phyloP scores from a whole-genome alignment of 2,888 invertebrate genomes.

The Incurvaria masculella region DNA sequence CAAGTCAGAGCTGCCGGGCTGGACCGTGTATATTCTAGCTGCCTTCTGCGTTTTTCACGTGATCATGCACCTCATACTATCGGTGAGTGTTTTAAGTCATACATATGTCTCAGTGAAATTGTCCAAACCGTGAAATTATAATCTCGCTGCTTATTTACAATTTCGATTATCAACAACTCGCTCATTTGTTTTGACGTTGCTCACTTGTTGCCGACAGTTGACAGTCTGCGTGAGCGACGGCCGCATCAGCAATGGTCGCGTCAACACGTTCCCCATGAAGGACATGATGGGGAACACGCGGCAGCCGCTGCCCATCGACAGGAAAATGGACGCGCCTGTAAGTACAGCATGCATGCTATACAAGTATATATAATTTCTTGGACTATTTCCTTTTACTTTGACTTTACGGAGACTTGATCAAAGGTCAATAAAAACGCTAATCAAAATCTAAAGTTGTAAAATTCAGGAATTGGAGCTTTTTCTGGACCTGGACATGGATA shows the following conservation, averaged over 20 bases:
- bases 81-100: slow-evolving; percentile 75
- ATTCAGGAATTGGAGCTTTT: too few species aligned
- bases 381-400: too few species aligned
- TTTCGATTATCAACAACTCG: background rate
- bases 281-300: slow-evolving; percentile 66
- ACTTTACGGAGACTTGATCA: too few species aligned
- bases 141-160: too few species aligned
- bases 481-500: too few species aligned
- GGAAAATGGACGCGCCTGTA: slow-evolving; percentile 77
- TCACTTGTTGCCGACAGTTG: slow-evolving; percentile 60
- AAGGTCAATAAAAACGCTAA: too few species aligned
- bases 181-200: background rate
- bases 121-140: too few species aligned
- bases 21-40: slow-evolving; percentile 86
- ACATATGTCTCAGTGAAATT: background rate
- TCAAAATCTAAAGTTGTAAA: too few species aligned
- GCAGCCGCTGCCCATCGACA: slow-evolving; percentile 64
- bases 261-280: slow-evolving; percentile 84
- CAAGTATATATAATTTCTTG: too few species aligned
- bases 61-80: slow-evolving; percentile 78
- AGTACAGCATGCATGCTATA: slow-evolving; percentile 22
- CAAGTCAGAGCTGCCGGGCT: slow-evolving; percentile 82
- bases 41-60: slow-evolving; percentile 90
- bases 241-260: slow-evolving; percentile 65
- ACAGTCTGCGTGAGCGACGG: slow-evolving; percentile 74